Base-by-base conservation (phyloP, 2,888 invertebrate genomes). In the Ditula angustiorana region DNA sequence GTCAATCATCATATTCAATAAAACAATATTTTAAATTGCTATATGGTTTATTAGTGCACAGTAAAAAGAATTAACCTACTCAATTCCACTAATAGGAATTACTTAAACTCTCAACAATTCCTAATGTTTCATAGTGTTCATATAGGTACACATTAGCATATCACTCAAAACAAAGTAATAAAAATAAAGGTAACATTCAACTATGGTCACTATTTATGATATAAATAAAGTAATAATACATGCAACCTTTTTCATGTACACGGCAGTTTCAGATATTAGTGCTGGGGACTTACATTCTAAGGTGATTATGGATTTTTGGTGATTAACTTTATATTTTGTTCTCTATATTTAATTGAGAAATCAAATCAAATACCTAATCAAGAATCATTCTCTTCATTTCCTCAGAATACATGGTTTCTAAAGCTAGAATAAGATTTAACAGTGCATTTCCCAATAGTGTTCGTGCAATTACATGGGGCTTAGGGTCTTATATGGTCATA, bases 41-140 rank as follows among this genome's bases (percentile, higher is more conserved):
- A 73, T 75, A 76, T 77, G 73, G 83, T 86, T 85, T 86, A 86
- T 84, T 89, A 79, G 88, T 87, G 87, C 82, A 82, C 71, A 76
- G 71, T 77, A 78, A 73, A 79, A 76, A 67, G 65, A 73, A 76
- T 78, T 68, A 63, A 71, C 60, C 71, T 56, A 68, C 71, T 80
- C 86, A 88, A 88, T 86, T 87, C 86, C 87, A 81, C 76, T 78
- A 77, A 71, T 76, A 74, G 72, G 74, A 72, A 72, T 71, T 61
- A 57, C 21, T 55, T 56, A 44, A 67, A 66, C 68, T 67, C 67
- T 68, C 49, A 63, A 41, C 58, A 63, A 67, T 63, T 61, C 52
- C 47, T 68, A 66, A 53, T 41, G 8, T 61, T 60, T 21, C 53
- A 59, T 46, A 37, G 24, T 41, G 19, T 41, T 19, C 13, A 5